phyloP scores from a whole-genome alignment of 1,140 invertebrate genomes.

The Dendroctonus valens region DNA sequence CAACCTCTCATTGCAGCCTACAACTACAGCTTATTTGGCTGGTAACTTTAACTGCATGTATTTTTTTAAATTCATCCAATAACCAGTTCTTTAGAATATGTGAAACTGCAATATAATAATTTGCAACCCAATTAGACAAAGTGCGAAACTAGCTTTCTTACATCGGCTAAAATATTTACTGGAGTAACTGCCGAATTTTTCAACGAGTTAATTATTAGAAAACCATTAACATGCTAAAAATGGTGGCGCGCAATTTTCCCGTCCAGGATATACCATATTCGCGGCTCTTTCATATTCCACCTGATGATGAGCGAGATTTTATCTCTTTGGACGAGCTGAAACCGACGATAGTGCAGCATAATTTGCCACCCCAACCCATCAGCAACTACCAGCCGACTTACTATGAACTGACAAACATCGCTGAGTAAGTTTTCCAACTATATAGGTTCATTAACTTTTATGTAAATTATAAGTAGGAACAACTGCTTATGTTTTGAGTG shows the following conservation, averaged over 20 bases:
- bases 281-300: slow-evolving; percentile 43
- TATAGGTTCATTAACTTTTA: too few species aligned
- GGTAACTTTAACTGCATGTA: too few species aligned
- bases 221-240: slow-evolving; percentile 25
- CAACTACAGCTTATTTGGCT: too few species aligned
- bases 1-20: too few species aligned
- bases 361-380: slow-evolving; percentile 34
- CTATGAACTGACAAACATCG: slow-evolving; percentile 44
- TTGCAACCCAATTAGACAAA: background rate
- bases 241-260: slow-evolving; percentile 44
- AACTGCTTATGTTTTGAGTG: too few species aligned
- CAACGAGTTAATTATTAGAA: background rate
- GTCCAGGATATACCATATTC: slow-evolving; percentile 46
- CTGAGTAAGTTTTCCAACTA: slow-evolving; percentile 42
- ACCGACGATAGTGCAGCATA: slow-evolving; percentile 40
- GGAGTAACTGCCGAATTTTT: background rate
- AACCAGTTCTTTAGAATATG: too few species aligned
- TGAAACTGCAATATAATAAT: too few species aligned
- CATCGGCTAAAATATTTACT: background rate
- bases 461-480: too few species aligned
- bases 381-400: slow-evolving; percentile 42
- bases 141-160: background rate
- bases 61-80: too few species aligned
- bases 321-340: slow-evolving; percentile 47
- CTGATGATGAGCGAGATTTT: slow-evolving; percentile 43